Evolutionary conservation across 2,888 invertebrate genomes (phyloP).

Genomic region (Clistopyga incitator): DNA sequence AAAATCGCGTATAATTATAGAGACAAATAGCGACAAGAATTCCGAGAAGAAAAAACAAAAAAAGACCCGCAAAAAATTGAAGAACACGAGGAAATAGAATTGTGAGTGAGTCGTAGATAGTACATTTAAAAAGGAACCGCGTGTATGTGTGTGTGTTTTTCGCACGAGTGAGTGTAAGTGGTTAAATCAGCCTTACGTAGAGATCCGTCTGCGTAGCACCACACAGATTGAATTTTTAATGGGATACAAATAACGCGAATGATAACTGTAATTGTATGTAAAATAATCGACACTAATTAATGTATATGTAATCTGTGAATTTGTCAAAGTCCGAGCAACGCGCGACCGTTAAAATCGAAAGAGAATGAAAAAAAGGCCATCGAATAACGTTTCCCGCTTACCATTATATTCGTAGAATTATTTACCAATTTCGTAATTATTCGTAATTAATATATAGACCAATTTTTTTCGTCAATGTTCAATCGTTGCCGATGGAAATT

Average conservation of each 20-base stretch:
- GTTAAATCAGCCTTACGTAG: constrained; percentile 74
- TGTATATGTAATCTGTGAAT: constrained; percentile 38
- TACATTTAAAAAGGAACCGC: not conserved
- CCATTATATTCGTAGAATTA: constrained; percentile 28
- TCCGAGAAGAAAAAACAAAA: constrained; percentile 9
- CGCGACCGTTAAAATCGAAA: constrained; percentile 44
- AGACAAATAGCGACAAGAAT: constrained; percentile 14
- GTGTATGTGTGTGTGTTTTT: constrained; percentile 40
- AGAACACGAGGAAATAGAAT: constrained; percentile 11
- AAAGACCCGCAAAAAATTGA: no score
- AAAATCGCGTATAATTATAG: constrained; percentile 34
- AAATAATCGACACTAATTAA: constrained; percentile 59
- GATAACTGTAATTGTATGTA: constrained; percentile 69
- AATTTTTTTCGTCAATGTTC: constrained; percentile 22
- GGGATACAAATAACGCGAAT: constrained; percentile 61
- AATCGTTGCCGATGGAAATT: constrained; percentile 21
- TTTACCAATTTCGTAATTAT: constrained; percentile 44
- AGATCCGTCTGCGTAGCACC: constrained; percentile 63
- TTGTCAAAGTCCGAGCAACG: constrained; percentile 65
- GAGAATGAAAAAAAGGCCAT: not conserved
- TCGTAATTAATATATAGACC: constrained; percentile 18
- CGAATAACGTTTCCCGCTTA: not conserved
- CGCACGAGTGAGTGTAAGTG: constrained; percentile 44
- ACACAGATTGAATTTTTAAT: constrained; percentile 50
- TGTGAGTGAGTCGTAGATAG: constrained; percentile 28